phyloP scores from a whole-genome alignment of 2,888 invertebrate species.

The Heteromyza rotundicornis region DNA sequence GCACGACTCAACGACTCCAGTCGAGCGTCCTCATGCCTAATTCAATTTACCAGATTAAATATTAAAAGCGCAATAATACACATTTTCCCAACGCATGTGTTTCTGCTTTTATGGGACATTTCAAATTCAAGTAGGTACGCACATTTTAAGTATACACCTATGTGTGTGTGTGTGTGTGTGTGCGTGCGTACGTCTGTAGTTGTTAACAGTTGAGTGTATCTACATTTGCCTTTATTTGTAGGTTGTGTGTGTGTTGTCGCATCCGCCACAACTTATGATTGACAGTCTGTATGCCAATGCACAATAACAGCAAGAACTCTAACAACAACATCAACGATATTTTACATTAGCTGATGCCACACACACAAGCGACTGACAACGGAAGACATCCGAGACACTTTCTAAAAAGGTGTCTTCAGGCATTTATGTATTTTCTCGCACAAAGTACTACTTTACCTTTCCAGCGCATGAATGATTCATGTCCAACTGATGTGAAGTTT shows the following conservation, averaged over 20 bases:
- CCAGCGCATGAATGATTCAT: conserved; percentile 21
- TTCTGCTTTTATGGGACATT: conserved; percentile 9
- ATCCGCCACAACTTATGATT: conserved; percentile 37
- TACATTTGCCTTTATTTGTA: no score
- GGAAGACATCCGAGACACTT: conserved; percentile 16
- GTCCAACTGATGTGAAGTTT: conserved; percentile 12
- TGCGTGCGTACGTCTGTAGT: conserved; percentile 1
- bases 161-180: conserved; percentile 5
- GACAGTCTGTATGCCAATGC: conserved; percentile 26
- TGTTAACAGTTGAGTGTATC: no score
- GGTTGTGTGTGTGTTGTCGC: conserved; percentile 10
- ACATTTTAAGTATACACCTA: not conserved
- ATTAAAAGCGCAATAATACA: conserved; percentile 41
- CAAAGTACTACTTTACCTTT: not conserved
- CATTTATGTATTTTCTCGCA: not conserved
- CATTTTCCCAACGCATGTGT: not conserved
- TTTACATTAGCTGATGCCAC: conserved; percentile 42
- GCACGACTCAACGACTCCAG: no score
- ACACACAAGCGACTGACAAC: conserved; percentile 7
- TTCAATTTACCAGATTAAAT: conserved; percentile 54
- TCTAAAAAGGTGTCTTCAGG: conserved; percentile 11
- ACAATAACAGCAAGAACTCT: conserved; percentile 25
- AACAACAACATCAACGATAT: conserved; percentile 42
- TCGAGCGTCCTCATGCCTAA: conserved; percentile 38
- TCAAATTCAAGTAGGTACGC: not conserved